Evolutionary conservation across 1,140 invertebrate species (phyloP).

Genomic region (Drosophila orosa): DNA sequence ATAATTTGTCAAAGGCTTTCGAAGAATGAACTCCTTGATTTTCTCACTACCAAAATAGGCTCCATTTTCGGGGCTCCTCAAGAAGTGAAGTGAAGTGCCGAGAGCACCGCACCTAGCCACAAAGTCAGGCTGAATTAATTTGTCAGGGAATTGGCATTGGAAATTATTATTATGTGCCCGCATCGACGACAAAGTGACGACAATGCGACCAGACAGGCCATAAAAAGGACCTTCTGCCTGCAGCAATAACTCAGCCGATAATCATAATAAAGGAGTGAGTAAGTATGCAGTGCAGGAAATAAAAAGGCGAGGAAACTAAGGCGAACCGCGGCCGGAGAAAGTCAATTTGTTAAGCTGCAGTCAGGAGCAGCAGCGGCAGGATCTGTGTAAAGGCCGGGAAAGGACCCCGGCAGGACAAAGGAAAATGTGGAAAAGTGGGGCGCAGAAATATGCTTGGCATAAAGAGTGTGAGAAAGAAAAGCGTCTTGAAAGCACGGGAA

Average conservation of each 20-base stretch:
- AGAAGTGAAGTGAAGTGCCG: not conserved
- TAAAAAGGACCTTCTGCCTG: conserved; percentile 58
- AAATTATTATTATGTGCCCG: conserved; percentile 73
- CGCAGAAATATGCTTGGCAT: conserved; percentile 63
- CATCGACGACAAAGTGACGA: conserved; percentile 73
- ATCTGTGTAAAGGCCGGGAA: conserved; percentile 8
- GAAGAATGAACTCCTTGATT: not conserved
- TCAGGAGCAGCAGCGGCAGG: conserved; percentile 24
- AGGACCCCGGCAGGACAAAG: conserved; percentile 26
- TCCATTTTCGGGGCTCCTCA: not conserved
- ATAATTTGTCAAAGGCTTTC: conserved; percentile 23
- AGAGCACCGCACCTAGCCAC: conserved; percentile 4
- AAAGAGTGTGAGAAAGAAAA: not conserved
- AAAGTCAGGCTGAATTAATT: conserved; percentile 68
- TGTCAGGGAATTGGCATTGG: conserved; percentile 59
- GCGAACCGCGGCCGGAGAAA: conserved; percentile 74
- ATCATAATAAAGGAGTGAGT: conserved; percentile 70
- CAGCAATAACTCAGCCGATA: conserved; percentile 81
- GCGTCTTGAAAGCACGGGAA: conserved; percentile 24
- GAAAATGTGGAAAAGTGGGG: conserved; percentile 60
- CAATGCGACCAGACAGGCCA: conserved; percentile 70
- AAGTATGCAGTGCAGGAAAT: conserved; percentile 67
- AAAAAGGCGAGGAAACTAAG: conserved; percentile 48
- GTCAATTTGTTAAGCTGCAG: conserved; percentile 82
- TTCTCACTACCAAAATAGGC: not conserved